Evolutionary conservation across 1,140 invertebrate species (phyloP).

Genomic region (Listronotus oregonensis): DNA sequence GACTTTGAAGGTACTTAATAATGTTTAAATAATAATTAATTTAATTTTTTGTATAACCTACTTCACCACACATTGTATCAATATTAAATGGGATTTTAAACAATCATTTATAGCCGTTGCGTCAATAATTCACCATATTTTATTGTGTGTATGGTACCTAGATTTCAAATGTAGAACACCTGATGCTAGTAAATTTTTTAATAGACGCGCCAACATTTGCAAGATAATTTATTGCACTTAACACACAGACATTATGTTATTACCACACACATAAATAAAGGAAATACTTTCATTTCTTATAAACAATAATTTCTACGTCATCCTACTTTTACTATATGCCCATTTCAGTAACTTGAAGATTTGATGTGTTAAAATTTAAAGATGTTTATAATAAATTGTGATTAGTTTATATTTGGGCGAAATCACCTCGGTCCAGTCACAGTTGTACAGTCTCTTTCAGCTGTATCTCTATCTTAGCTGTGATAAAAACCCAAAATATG

Average conservation of each 20-base stretch:
- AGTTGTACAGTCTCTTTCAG: too few relatives aligned
- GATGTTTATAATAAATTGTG: too few relatives aligned
- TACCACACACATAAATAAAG: constrained; percentile 31
- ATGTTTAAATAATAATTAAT: constrained; percentile 3
- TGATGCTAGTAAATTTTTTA: constrained; percentile 27
- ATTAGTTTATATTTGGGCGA: too few relatives aligned
- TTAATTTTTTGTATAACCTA: constrained; percentile 9
- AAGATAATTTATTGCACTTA: constrained; percentile 28
- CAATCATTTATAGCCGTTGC: constrained; percentile 17
- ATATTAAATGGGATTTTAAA: background rate
- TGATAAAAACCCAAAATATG: too few relatives aligned
- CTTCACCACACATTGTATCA: background rate
- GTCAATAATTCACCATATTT: constrained; percentile 24
- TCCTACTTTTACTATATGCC: constrained; percentile 17
- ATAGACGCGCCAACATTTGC: constrained; percentile 21
- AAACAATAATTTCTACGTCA: constrained; percentile 6
- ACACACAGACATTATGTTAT: constrained; percentile 26
- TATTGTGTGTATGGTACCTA: constrained; percentile 24
- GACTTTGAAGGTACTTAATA: too few relatives aligned
- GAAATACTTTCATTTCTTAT: constrained; percentile 32
- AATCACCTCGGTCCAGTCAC: too few relatives aligned
- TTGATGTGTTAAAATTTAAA: too few relatives aligned
- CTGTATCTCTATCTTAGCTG: too few relatives aligned
- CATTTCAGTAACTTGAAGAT: too few relatives aligned
- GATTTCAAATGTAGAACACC: constrained; percentile 30